Base-by-base conservation (phyloP, 2,888 invertebrate genomes). In the Halictus quadricinctus region DNA sequence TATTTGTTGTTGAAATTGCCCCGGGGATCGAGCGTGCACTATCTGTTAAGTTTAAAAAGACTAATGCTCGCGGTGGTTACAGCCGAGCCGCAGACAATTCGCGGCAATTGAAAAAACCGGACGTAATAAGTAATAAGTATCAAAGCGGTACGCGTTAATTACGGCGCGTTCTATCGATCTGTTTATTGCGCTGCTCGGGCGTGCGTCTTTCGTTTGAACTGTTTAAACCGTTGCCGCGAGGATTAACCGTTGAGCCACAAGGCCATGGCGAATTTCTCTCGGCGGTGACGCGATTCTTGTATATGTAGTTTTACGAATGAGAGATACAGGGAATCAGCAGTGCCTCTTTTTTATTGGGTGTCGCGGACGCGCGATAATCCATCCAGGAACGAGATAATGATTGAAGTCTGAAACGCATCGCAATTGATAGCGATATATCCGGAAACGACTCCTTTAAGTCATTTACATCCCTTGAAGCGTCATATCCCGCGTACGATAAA, bases 121-220 rank as follows among this genome's bases (percentile, higher is more conserved):
- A 29, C 29, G 48, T n/a, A n/a, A n/a, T n/a, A n/a, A 2, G 48
- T 48, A 48, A 25, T 48, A 58, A 58, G 4, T 10, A 48, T 48
- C 48, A 48, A 29, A 50, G 72, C 48, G 29, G 10, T 12, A 10
- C 25, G 48, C 36, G 41, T 29, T 78, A 78, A 78, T 72, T 77
- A 77, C 48, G n/a, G 41, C n/a, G 41, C n/a, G 21, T 69, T 13
- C 8, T 58, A 74, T 74, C 74, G 54, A 74, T 74, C 58, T 21
- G 13, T 74, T 74, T 74, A 36, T 48, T 29, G 48, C 73, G 54
- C 36, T 73, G 50, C 50, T 73, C 36, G 13, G 12, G 12, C n/a
- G 18, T 10, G 18, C 50, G 43, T 50, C 58, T 74, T 74, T 74
- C n/a, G 36, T 2, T 50, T 8, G 8, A 74, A 41, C 72, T 29